phyloP scores from a whole-genome alignment of 2,113 vertebrate species.

The Psephotus haematonotus region DNA sequence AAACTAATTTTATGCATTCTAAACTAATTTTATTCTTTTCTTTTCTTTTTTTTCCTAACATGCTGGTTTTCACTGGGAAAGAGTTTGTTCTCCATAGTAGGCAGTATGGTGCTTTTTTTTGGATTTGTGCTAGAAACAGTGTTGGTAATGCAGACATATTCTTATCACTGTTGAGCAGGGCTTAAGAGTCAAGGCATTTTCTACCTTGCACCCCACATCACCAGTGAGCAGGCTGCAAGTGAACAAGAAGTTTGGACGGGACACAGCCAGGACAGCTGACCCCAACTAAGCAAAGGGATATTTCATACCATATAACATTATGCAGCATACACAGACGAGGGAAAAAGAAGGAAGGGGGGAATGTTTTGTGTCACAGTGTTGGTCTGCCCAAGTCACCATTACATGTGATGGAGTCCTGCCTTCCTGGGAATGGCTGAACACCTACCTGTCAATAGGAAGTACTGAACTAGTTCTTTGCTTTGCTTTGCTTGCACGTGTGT shows the following conservation, averaged over 20 bases:
- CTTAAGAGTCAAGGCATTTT: background rate
- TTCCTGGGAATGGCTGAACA: background rate
- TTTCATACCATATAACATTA: background rate
- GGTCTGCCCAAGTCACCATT: background rate
- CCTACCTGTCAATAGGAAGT: background rate
- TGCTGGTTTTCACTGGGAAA: background rate
- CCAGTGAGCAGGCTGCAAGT: background rate
- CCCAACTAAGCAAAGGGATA: background rate
- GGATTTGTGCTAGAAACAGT: background rate
- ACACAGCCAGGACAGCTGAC: background rate
- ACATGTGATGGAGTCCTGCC: background rate
- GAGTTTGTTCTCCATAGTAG: background rate
- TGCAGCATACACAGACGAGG: background rate
- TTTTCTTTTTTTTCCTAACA: background rate
- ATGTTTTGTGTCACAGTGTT: background rate
- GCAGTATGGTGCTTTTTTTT: background rate
- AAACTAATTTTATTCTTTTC: background rate
- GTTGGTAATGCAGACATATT: background rate
- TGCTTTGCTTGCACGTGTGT: background rate
- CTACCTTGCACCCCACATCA: background rate
- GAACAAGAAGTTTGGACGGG: no score
- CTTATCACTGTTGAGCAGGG: background rate
- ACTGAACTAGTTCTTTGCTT: background rate
- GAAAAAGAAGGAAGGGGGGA: background rate
- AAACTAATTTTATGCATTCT: background rate